Percentiles rank a stretch among this genome's conserved stretches.
Conservation (phyloP, 2,888 invertebrate genomes). For the Smittia aterrima region DNA sequence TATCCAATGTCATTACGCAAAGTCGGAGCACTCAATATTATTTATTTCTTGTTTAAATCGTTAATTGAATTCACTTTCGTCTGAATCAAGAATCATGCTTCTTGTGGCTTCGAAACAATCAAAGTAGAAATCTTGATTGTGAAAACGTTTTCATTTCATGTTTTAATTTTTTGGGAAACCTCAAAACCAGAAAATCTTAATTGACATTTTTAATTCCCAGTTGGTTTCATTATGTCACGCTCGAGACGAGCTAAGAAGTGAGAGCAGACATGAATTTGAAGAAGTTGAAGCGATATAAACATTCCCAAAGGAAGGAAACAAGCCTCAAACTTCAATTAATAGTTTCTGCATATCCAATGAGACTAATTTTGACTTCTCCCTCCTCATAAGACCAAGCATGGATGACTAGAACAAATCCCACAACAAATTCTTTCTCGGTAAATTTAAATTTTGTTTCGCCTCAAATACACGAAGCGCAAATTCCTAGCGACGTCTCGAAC, state of each 20-base stretch:
- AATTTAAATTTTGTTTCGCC: neutral
- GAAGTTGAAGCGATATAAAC: neutral
- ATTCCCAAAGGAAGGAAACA: conserved; percentile 15
- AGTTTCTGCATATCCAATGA: conserved; percentile 40
- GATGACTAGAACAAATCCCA: no score
- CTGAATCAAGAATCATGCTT: neutral
- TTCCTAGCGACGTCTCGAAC: neutral
- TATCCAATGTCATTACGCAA: neutral
- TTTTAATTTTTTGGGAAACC: neutral
- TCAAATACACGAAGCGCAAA: conserved; percentile 1
- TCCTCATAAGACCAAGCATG: neutral
- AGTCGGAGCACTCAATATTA: neutral
- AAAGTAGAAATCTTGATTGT: neutral
- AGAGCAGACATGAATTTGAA: no score
- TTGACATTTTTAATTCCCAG: conserved; percentile 10
- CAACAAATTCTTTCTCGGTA: no score
- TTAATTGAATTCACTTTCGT: neutral
- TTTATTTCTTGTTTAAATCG: neutral
- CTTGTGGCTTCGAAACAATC: neutral
- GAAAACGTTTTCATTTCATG: neutral
- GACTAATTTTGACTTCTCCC: neutral
- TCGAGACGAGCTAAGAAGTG: neutral
- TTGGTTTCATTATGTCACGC: conserved; percentile 8
- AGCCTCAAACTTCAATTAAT: conserved; percentile 34
- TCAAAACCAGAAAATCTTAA: conserved; percentile 8